Conservation (phyloP, 2,797 vertebrate genomes). For the Mallotus villosus region DNA sequence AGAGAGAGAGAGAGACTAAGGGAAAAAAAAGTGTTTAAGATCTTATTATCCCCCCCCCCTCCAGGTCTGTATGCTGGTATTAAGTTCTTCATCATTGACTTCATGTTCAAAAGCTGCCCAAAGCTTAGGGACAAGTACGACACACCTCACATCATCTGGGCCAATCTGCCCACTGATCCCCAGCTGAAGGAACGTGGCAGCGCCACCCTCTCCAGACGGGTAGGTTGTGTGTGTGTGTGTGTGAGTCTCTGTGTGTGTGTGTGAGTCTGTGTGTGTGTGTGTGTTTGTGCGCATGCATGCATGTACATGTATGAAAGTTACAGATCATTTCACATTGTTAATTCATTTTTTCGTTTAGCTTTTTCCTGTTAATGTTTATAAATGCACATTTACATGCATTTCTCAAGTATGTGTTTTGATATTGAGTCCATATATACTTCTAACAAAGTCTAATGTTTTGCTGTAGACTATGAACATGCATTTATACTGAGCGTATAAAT, state of each 20-base stretch:
- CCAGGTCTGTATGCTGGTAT: slow-evolving; percentile 91
- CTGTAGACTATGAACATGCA: not conserved
- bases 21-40: too few relatives aligned
- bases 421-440: too few relatives aligned
- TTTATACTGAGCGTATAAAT: not conserved
- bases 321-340: not conserved
- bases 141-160: slow-evolving; percentile 92
- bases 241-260: too few relatives aligned
- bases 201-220: slow-evolving; percentile 78
- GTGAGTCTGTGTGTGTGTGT: not conserved
- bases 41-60: too few relatives aligned
- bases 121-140: slow-evolving; percentile 91
- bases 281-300: not conserved
- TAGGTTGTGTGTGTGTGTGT: slow-evolving; percentile 54
- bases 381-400: not conserved
- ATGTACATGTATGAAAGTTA: slow-evolving; percentile 12
- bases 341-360: not conserved
- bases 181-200: slow-evolving; percentile 92
- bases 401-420: not conserved
- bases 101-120: slow-evolving; percentile 92
- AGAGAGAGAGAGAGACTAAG: too few relatives aligned
- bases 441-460: too few relatives aligned
- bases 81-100: slow-evolving; percentile 97
- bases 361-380: not conserved
- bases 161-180: slow-evolving; percentile 88